Evolutionary conservation across 1,140 invertebrate species (phyloP), one percentile per base, ranked within the genome.

Genomic region (Brachionus plicatilis): DNA sequence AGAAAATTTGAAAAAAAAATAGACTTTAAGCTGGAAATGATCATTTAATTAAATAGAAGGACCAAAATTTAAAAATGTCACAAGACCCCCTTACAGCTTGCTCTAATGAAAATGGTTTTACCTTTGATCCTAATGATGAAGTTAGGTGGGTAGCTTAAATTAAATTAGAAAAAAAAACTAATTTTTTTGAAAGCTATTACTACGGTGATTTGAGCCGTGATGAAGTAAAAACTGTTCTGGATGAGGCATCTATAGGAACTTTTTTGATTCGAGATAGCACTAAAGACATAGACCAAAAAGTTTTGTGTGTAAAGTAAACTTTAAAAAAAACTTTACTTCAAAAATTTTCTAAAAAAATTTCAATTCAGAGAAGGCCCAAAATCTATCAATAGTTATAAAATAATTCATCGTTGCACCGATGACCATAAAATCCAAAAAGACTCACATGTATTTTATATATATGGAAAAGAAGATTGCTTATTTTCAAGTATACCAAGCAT

Each of bases 371-470:
- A 82, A 65, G 53, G n/a, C 6, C 79, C 50, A 66, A 82, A 82
- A 41, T 82, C 50, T 65, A 82, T 82, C n/a, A 82, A 82, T 68
- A 82, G 27, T 82, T 82, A 82, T 37, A 82, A 82, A 37, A 82
- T 82, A 82, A 47, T 82, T 14, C 65, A 68, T 47, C 56, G 60
- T 27, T 37, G 41, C 20, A 17, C 65, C 33, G 53, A 60, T 12
- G 53, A 60, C 3, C 14, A 33, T 11, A 9, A 47, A 7, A 80
- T 27, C 17, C 20, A 37, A 20, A 12, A 75, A 50, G 29, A 76
- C 9, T 27, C 72, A 50, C 72, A 76, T 47, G 43, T 76, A 4
- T 82, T 82, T 66, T 82, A 14, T 82, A 20, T 82, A 3, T 82
- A 65, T 66, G 79, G 79, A 12, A 82, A 68, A 65, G 79, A 82